These are phyloP conservation scores for Propithecus coquereli DNA, from an alignment of 2,113 vertebrate species.

Conservation along the genomic window DNA sequence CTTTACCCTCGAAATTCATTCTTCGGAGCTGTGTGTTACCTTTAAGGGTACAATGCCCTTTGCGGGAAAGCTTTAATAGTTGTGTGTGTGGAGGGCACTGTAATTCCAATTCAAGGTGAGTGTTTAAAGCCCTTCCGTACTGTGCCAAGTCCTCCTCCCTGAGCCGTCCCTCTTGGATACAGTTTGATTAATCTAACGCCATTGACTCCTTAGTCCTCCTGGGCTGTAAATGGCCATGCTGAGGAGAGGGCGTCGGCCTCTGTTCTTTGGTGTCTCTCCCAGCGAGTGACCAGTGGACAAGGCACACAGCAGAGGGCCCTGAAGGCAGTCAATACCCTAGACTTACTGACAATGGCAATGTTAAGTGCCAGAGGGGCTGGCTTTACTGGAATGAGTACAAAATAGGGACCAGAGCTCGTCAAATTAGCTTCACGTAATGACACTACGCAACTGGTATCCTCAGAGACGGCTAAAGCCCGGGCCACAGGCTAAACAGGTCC, in stretches of 20 bases:
- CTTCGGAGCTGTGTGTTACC: neutral
- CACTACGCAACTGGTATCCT: neutral
- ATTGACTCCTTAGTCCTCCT: neutral
- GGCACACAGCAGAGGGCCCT: neutral
- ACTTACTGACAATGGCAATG: neutral
- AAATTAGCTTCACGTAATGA: neutral
- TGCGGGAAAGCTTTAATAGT: neutral
- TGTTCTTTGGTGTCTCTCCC: neutral
- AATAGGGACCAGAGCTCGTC: neutral
- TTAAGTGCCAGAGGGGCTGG: neutral
- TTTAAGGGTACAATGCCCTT: neutral
- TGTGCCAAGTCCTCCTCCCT: neutral
- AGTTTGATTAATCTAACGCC: neutral
- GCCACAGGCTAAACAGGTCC: neutral
- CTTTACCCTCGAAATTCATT: neutral
- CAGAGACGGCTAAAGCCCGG: neutral
- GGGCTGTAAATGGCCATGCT: neutral
- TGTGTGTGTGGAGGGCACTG: accelerated
- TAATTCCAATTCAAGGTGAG: neutral
- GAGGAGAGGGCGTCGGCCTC: neutral
- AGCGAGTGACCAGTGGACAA: neutral
- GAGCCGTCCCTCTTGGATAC: neutral
- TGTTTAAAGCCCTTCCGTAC: neutral
- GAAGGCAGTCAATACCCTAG: neutral
- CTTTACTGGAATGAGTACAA: neutral